A percentile compares a stretch with the other conserved stretches of the same genome.
Evolutionary conservation across 2,888 invertebrate species (phyloP).

Genomic region (Scotopteryx bipunctaria): DNA sequence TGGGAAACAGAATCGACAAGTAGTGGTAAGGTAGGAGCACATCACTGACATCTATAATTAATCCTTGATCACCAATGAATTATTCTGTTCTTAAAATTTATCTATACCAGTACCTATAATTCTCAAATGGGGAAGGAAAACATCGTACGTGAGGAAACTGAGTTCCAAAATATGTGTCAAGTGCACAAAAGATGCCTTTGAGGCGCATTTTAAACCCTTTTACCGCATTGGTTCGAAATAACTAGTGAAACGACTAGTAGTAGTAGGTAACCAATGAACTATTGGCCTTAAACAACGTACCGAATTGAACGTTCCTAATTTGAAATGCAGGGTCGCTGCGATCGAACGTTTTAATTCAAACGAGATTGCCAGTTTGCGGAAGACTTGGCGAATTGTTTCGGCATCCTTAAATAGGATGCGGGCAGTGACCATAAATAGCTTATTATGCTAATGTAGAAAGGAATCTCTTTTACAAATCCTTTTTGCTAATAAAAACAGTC

Average conservation of each 20-base stretch:
- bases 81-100: no score
- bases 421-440: conserved; percentile 1
- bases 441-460: background rate
- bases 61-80: background rate
- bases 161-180: no score
- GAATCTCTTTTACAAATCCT: background rate
- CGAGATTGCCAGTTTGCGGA: conserved; percentile 28
- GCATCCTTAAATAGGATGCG: conserved; percentile 11
- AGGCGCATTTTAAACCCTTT: no score
- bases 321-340: conserved; percentile 33
- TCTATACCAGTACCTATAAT: no score
- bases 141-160: no score
- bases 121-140: no score
- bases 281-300: conserved; percentile 23
- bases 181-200: no score
- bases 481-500: no score
- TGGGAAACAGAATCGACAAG: conserved; percentile 36
- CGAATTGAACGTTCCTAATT: conserved; percentile 23
- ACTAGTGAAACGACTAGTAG: no score
- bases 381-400: conserved; percentile 20
- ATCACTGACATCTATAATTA: background rate
- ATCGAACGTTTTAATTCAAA: conserved; percentile 31
- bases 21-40: conserved; percentile 9
- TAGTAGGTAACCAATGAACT: background rate
- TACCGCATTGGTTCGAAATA: no score